Evolutionary conservation across 1,140 invertebrate species (phyloP).

Genomic region (Scaptomyza hsui): DNA sequence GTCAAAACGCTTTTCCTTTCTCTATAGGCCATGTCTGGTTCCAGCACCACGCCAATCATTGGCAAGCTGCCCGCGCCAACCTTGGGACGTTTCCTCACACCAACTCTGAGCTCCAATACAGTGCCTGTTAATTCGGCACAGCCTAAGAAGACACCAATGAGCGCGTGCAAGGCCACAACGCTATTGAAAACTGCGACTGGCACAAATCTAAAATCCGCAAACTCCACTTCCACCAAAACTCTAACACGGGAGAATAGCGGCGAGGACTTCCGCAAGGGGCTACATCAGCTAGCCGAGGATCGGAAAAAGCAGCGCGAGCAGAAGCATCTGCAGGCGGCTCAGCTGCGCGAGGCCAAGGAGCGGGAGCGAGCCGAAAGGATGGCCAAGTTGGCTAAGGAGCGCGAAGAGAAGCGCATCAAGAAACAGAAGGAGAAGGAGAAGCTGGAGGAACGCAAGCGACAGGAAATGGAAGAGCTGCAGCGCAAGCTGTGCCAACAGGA

Average conservation of each 20-base stretch:
- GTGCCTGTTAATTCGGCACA: slow-evolving; percentile 41
- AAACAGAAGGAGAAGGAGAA: slow-evolving; percentile 85
- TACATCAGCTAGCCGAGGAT: slow-evolving; percentile 84
- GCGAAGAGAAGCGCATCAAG: slow-evolving; percentile 84
- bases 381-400: slow-evolving; percentile 86
- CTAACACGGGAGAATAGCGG: slow-evolving; percentile 71
- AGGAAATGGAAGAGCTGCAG: slow-evolving; percentile 85
- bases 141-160: slow-evolving; percentile 65
- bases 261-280: slow-evolving; percentile 79
- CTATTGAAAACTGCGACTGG: slow-evolving; percentile 56
- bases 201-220: slow-evolving; percentile 55
- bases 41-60: slow-evolving; percentile 65
- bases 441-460: slow-evolving; percentile 83
- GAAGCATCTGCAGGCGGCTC: slow-evolving; percentile 86
- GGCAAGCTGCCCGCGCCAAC: slow-evolving; percentile 61
- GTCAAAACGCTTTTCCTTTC: too few relatives aligned
- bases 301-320: slow-evolving; percentile 86
- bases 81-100: slow-evolving; percentile 78
- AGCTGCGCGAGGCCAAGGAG: slow-evolving; percentile 86
- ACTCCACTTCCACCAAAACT: slow-evolving; percentile 58
- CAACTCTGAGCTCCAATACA: slow-evolving; percentile 58
- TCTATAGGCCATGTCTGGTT: slow-evolving; percentile 16
- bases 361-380: slow-evolving; percentile 84
- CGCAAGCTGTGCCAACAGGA: slow-evolving; percentile 84
- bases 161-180: slow-evolving; percentile 65